These are phyloP conservation scores for Xestia c-nigrum DNA, from an alignment of 2,888 invertebrate species.

Conservation along the genomic window DNA sequence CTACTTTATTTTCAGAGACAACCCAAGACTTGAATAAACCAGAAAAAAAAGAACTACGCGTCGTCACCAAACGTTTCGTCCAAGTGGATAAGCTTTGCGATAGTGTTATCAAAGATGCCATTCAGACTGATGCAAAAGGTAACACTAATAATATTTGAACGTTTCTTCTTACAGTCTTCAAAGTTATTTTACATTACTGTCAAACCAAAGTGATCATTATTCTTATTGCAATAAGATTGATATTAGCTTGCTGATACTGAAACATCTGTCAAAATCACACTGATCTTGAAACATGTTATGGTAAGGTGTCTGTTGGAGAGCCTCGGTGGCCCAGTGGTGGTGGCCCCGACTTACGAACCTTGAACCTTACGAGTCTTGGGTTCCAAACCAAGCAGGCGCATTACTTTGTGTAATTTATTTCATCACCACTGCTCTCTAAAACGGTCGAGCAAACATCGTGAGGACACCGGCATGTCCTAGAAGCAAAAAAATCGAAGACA, in stretches of 20 bases:
- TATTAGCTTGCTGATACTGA: not conserved
- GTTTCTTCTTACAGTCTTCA: not conserved
- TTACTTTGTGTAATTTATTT: no score
- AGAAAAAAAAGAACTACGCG: constrained; percentile 20
- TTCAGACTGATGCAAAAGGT: constrained; percentile 48
- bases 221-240: not conserved
- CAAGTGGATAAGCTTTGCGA: constrained; percentile 40
- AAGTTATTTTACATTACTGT: not conserved
- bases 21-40: not conserved
- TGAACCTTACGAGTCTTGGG: no score
- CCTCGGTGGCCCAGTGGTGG: no score
- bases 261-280: not conserved
- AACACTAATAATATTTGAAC: not conserved
- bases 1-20: constrained; percentile 14
- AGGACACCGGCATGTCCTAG: no score
- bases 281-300: not conserved
- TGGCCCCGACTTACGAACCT: no score
- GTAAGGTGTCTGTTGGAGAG: not conserved
- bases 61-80: constrained; percentile 32
- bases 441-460: no score
- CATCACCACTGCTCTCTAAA: no score
- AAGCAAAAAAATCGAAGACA: no score
- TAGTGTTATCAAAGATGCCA: constrained; percentile 35
- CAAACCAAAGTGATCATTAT: not conserved
- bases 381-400: no score